Percentiles rank a stretch among this genome's conserved stretches.
These are phyloP conservation scores for Athalia circularis DNA, from an alignment of 2,888 invertebrate genomes.

Conservation along the genomic window DNA sequence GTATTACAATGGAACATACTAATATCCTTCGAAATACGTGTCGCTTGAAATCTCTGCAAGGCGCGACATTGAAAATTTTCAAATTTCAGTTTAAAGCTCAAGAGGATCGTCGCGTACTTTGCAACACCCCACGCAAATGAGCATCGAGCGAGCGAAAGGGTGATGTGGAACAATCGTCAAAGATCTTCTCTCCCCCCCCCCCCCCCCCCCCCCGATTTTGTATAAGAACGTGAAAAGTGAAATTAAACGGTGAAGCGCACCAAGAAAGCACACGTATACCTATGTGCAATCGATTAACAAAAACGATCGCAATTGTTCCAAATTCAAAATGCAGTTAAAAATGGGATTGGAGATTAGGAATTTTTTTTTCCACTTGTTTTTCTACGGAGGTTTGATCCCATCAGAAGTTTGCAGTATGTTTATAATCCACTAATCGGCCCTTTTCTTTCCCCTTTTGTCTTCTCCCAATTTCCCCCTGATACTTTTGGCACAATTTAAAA, in stretches of 20 bases:
- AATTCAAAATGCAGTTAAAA: neutral
- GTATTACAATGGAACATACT: neutral
- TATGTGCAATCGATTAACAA: too few relatives aligned
- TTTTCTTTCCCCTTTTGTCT: slow-evolving; percentile 57
- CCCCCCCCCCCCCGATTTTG: too few relatives aligned
- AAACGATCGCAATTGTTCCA: too few relatives aligned
- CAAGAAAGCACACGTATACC: too few relatives aligned
- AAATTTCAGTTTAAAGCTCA: neutral
- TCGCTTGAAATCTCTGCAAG: too few relatives aligned
- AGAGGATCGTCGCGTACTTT: neutral
- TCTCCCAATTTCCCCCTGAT: neutral
- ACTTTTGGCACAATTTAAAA: slow-evolving; percentile 69
- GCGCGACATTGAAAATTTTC: neutral
- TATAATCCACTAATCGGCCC: slow-evolving; percentile 71
- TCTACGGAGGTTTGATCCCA: slow-evolving; percentile 59
- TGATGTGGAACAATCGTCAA: too few relatives aligned
- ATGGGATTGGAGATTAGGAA: neutral
- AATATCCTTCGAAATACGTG: neutral
- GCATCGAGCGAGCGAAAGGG: too few relatives aligned
- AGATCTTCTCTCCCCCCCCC: too few relatives aligned
- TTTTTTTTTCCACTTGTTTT: slow-evolving; percentile 32
- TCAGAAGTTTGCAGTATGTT: slow-evolving; percentile 70
- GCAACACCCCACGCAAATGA: too few relatives aligned
- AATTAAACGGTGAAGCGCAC: too few relatives aligned
- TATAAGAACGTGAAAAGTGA: too few relatives aligned